Evolutionary conservation across 2,888 invertebrate genomes (phyloP), one percentile per base, ranked within the genome.

Genomic region (Parnassius mnemosyne): DNA sequence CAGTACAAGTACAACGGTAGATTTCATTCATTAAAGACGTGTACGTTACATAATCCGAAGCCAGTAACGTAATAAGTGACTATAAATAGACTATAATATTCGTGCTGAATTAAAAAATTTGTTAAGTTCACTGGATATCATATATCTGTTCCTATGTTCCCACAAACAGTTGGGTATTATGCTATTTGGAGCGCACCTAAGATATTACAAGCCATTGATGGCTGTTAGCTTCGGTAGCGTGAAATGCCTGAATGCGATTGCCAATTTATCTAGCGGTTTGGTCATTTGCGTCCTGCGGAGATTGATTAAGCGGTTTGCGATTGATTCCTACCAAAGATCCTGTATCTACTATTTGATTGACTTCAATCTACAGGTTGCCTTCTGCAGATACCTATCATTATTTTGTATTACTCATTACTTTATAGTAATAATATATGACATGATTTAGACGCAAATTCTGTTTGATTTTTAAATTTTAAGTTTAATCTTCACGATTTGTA

Each of bases 191-290:
- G 49, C 50, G 54, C 55, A 53, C 49, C 57, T 63, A 58, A 58
- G 62, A 54, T 63, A 58, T 63, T 58, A 58, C 58, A 58, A 25
- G 53, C 58, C 58, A 54, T 54, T 58, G 62, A 63, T 50, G 57
- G 43, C 46, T 63, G 62, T 63, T 57, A 62, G 57, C 62, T 49
- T 62, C 50, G 50, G 50, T 57, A 53, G 50, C 53, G 49, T 63
- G 54, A 63, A 63, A 63, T 63, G 62, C 44, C 58, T 63, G 62
- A 58, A 63, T 58, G 62, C 53, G 54, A 63, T 63, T 63, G 62
- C 54, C 62, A 58, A 63, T 63, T 54, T 63, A 63, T 58, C 58
- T 63, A 58, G 57, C 54, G 62, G 62, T 54, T 54, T 58, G 50
- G 54, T 53, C 58, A 58, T 63, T 63, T 41, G 50, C 34, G 50